Percentiles rank a stretch among this genome's conserved stretches.
phyloP scores from a whole-genome alignment of 2,797 vertebrate species.

The Megalops cyprinoides region DNA sequence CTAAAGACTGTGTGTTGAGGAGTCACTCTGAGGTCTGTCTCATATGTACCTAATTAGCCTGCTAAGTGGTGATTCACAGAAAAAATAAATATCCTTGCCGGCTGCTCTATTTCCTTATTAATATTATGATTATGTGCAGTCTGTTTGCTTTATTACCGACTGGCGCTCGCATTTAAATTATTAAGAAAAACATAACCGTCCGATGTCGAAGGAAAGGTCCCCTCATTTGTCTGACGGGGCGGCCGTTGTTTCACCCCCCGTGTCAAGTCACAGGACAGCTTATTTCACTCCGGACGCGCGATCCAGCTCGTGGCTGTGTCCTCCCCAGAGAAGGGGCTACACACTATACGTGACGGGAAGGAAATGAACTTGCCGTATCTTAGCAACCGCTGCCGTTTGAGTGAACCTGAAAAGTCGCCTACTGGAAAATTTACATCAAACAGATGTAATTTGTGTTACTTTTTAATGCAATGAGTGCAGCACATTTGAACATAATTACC shows the following conservation, averaged over 20 bases:
- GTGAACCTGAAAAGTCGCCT: neutral
- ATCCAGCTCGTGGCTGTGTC: neutral
- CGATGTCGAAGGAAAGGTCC: constrained; percentile 26
- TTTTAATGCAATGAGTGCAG: constrained; percentile 4
- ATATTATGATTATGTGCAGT: constrained; percentile 20
- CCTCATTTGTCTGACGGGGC: constrained; percentile 12
- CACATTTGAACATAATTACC: neutral
- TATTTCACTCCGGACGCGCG: neutral
- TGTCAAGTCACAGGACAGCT: neutral
- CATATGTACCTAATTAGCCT: constrained; percentile 3
- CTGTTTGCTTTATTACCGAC: constrained; percentile 26
- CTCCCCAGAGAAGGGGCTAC: constrained; percentile 24
- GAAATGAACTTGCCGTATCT: neutral
- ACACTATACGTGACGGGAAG: neutral
- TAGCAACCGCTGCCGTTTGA: neutral
- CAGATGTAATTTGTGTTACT: neutral
- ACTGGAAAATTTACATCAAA: constrained; percentile 29
- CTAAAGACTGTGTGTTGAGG: too few species aligned
- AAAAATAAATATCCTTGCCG: constrained; percentile 35
- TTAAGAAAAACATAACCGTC: constrained; percentile 37
- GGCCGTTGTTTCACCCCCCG: too few species aligned
- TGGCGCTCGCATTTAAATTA: constrained; percentile 33
- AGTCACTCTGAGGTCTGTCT: neutral
- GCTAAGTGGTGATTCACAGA: neutral
- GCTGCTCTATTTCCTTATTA: constrained; percentile 32